A percentile compares a stretch with the other conserved stretches of the same genome.
Conservation (phyloP, 2,113 vertebrate species). For the Takifugu bimaculatus region DNA sequence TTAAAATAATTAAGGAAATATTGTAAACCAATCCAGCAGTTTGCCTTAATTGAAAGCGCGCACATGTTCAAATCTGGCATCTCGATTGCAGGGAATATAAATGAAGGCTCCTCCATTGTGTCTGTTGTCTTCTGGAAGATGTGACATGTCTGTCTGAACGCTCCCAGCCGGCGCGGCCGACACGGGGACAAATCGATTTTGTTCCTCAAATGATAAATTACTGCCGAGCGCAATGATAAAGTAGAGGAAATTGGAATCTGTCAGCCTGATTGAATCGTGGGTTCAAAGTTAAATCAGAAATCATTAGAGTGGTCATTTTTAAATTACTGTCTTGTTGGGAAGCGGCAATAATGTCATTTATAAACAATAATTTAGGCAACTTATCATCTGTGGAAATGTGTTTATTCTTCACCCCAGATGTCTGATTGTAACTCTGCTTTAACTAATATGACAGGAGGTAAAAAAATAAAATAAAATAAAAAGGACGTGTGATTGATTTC, state of each 20-base stretch:
- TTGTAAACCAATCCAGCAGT: slow-evolving; percentile 74
- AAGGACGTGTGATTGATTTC: too few relatives aligned
- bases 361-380: slow-evolving; percentile 26
- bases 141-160: slow-evolving; percentile 60
- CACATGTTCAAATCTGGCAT: slow-evolving; percentile 58
- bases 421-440: too few relatives aligned
- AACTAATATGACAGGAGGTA: too few relatives aligned
- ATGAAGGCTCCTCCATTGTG: slow-evolving; percentile 58
- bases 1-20: slow-evolving; percentile 78
- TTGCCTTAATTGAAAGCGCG: slow-evolving; percentile 71
- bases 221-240: slow-evolving; percentile 55
- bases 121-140: slow-evolving; percentile 53
- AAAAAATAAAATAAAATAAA: too few relatives aligned
- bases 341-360: slow-evolving; percentile 42
- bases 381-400: neutral
- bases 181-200: slow-evolving; percentile 71
- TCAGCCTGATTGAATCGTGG: slow-evolving; percentile 58
- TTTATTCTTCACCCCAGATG: neutral
- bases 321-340: slow-evolving; percentile 43
- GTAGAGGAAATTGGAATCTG: slow-evolving; percentile 67
- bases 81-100: slow-evolving; percentile 54
- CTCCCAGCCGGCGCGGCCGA: slow-evolving; percentile 47
- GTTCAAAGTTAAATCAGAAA: slow-evolving; percentile 61
- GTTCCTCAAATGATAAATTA: slow-evolving; percentile 69
- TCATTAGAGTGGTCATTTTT: slow-evolving; percentile 52